Conservation (phyloP, 2,888 invertebrate species). For the Hirtodrosophila alboralis region DNA sequence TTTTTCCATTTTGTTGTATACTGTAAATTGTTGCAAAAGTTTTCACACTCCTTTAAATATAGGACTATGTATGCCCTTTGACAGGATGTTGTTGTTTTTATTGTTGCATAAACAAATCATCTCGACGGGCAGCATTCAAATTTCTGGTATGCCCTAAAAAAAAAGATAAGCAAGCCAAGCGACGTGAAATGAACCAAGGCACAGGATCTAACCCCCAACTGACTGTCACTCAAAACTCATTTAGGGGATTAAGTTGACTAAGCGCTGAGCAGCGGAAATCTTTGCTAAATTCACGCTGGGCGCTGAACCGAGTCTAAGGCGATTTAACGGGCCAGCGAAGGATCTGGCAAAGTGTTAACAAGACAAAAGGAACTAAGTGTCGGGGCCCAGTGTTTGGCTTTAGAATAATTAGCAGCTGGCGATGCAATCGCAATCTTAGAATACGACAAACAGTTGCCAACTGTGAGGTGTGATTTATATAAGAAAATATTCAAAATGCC, state of each 20-base stretch:
- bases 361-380: constrained; percentile 33
- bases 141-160: not conserved
- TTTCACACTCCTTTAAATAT: constrained; percentile 22
- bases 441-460: constrained; percentile 6
- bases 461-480: constrained; percentile 50
- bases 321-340: constrained; percentile 57
- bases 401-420: constrained; percentile 61
- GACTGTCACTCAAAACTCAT: constrained; percentile 65
- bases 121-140: not conserved
- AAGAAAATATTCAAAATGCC: constrained; percentile 33
- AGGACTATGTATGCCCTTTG: constrained; percentile 9
- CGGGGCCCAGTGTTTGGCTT: constrained; percentile 1
- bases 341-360: constrained; percentile 24
- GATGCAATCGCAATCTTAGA: constrained; percentile 19
- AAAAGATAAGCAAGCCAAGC: constrained; percentile 38
- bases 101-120: constrained; percentile 1
- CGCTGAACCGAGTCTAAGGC: constrained; percentile 42
- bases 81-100: constrained; percentile 5
- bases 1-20: constrained; percentile 28
- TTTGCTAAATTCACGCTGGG: constrained; percentile 17
- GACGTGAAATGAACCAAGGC: constrained; percentile 35
- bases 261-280: constrained; percentile 43
- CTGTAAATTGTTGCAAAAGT: constrained; percentile 31
- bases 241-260: constrained; percentile 66
- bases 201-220: constrained; percentile 20